These are phyloP conservation scores for Pycnomerus fuliginosus DNA, from an alignment of 2,888 invertebrate genomes.

Conservation along the genomic window DNA sequence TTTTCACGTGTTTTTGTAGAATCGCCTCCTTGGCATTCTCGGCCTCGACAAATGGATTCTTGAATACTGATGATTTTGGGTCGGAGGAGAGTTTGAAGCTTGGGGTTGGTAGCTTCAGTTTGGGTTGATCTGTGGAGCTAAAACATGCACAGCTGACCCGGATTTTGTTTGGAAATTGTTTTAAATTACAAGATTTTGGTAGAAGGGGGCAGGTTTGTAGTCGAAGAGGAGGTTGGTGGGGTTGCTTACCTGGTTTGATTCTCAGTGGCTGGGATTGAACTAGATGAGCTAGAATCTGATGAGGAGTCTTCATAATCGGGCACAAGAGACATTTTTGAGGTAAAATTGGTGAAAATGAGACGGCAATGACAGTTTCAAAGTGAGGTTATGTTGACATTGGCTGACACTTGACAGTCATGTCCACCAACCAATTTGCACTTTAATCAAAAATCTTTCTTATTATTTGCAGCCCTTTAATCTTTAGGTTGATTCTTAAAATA, in stretches of 20 bases:
- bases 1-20: conserved; percentile 86
- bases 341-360: no score
- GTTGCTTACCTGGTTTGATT: neutral
- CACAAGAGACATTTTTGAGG: conserved; percentile 56
- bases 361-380: no score
- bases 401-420: no score
- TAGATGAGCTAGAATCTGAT: conserved; percentile 5
- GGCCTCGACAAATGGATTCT: conserved; percentile 82
- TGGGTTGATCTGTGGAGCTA: conserved; percentile 26
- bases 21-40: conserved; percentile 84
- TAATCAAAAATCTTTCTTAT: no score
- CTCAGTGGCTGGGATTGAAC: neutral
- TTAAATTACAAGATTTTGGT: neutral
- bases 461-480: no score
- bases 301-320: conserved; percentile 59
- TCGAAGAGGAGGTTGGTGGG: neutral
- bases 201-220: neutral
- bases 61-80: conserved; percentile 75
- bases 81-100: conserved; percentile 40
- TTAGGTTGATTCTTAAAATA: no score
- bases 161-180: conserved; percentile 48
- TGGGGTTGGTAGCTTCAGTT: conserved; percentile 36
- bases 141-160: conserved; percentile 41
- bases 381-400: no score
- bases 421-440: no score